These are phyloP conservation scores for Cacatua alba DNA, from an alignment of 2,113 vertebrate species.

Conservation along the genomic window DNA sequence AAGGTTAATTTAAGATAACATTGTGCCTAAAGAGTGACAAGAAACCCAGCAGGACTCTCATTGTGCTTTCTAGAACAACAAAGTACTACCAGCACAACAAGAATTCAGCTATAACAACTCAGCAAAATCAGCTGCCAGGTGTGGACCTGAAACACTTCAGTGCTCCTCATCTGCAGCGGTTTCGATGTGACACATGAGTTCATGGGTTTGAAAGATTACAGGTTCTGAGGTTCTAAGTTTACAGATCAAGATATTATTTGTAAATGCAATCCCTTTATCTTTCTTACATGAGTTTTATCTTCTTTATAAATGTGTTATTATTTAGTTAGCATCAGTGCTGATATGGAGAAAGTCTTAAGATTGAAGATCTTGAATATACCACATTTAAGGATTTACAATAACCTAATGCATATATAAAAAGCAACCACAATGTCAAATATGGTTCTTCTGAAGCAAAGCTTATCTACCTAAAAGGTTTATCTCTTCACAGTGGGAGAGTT, in stretches of 20 bases:
- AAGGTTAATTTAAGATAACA: neutral
- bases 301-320: neutral
- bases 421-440: neutral
- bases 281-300: neutral
- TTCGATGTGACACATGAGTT: fast-evolving
- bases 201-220: too few relatives aligned
- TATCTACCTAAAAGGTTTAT: neutral
- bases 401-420: neutral
- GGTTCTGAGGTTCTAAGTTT: neutral
- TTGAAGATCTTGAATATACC: neutral
- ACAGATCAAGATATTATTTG: neutral
- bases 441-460: neutral
- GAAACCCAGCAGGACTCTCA: neutral
- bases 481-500: neutral
- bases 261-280: neutral
- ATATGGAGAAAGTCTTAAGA: neutral
- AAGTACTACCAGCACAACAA: neutral
- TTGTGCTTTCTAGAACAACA: neutral
- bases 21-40: neutral
- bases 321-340: neutral
- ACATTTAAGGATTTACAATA: neutral
- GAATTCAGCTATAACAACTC: neutral
- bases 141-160: neutral
- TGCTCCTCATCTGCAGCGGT: neutral
- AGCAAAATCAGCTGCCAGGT: neutral